Base-by-base conservation (phyloP, 1,140 invertebrate genomes). In the Lepidurus packardi region DNA sequence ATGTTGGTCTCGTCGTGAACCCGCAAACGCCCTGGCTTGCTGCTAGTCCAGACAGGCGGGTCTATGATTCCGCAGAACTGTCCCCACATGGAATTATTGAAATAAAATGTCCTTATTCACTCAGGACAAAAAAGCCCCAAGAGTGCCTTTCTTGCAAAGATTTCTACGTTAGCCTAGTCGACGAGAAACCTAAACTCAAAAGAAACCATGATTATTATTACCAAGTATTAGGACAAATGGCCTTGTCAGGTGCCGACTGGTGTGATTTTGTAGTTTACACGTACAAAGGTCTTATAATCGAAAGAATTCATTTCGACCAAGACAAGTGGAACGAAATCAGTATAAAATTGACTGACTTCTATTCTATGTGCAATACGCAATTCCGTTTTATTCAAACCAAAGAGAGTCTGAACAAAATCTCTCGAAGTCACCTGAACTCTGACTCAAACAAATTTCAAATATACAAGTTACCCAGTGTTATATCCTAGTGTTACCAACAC, bases 201-300 rank as follows among this genome's bases (percentile, higher is more conserved):
- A 25, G 73, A 41, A 76, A 43, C 44, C 75, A 76, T 42, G 75
- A 76, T 43, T 76, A 42, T 76, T 76, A 34, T 43, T 76, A 76
- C 44, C 6, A 76, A 42, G 75, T 42, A 21, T 43, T 76, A 44
- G 75, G 75, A 24, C 75, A 76, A 76, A 76, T 76, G 75, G 43
- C 75, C 42, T 21, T 76, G 42, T 41, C 21, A 21, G n/a, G 75
- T 24, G 42, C 41, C 75, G 44, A 42, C 21, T 76, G 3, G 75
- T 76, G 75, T 42, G 75, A 76, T 76, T 76, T 76, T 76, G 43
- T 76, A 43, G 75, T 42, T 21, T 76, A 43, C n/a, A 76, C 75
- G 41, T 76, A 43, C 44, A 45, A 41, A 43, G 75, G 75, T 16
- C n/a, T 76, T 10, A 34, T 76, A 43, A 43, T 76, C 24, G 21